Conservation (phyloP, 2,888 invertebrate species). For the Agrotis clavis region DNA sequence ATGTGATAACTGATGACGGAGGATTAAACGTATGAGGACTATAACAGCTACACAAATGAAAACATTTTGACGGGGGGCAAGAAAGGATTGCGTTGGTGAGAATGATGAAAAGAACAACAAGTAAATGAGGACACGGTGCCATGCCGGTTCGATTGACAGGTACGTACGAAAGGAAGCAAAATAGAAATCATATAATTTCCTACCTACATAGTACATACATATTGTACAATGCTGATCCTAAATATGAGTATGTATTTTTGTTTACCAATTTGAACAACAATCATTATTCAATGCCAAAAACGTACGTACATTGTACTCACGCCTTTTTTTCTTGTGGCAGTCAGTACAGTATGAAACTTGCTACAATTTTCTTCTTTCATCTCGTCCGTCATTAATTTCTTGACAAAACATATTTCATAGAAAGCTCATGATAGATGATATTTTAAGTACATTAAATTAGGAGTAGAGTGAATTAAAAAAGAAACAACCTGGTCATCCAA, state of each 20-base stretch:
- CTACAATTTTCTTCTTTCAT: too few relatives aligned
- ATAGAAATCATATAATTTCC: neutral
- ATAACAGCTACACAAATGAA: neutral
- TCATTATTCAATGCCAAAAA: slow-evolving; percentile 28
- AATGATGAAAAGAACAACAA: neutral
- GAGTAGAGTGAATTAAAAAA: too few relatives aligned
- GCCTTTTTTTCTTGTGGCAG: too few relatives aligned
- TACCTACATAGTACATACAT: neutral
- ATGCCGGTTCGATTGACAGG: neutral
- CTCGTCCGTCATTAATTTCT: too few relatives aligned
- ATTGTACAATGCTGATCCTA: neutral
- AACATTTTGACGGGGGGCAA: neutral
- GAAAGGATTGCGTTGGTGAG: neutral
- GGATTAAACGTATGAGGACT: neutral
- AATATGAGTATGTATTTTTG: slow-evolving; percentile 21
- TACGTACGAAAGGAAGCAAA: neutral
- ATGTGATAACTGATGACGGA: neutral
- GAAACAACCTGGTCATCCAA: too few relatives aligned
- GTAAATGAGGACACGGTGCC: neutral
- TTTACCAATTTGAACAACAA: slow-evolving; percentile 5
- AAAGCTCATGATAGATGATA: too few relatives aligned
- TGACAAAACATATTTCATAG: too few relatives aligned
- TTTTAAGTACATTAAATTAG: too few relatives aligned
- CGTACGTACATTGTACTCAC: too few relatives aligned
- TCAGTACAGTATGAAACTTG: too few relatives aligned